Evolutionary conservation across 2,888 invertebrate species (phyloP).

Genomic region (Drosophila paranaensis): DNA sequence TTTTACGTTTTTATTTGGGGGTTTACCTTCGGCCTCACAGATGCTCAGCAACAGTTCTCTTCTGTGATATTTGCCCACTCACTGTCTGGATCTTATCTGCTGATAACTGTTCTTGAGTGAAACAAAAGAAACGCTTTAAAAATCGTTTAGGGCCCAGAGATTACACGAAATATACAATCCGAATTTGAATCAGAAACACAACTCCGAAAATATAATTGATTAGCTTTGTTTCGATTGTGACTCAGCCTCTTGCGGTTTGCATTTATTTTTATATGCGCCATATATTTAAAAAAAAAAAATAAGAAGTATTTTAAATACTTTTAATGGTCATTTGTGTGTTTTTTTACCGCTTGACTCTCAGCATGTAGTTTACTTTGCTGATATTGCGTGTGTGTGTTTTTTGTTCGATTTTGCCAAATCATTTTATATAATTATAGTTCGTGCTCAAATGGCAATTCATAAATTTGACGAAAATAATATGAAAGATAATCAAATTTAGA

Average conservation of each 20-base stretch:
- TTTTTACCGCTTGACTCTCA: background rate
- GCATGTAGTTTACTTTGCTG: background rate
- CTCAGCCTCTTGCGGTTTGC: background rate
- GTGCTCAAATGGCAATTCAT: background rate
- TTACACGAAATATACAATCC: background rate
- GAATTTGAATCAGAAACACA: constrained; percentile 28
- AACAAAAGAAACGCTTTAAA: constrained; percentile 21
- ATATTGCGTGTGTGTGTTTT: background rate
- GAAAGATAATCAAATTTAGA: background rate
- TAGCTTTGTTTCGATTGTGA: constrained; percentile 15
- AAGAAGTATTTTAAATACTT: background rate
- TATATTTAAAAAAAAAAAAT: background rate
- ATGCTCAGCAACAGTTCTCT: constrained; percentile 14
- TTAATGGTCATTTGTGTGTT: background rate
- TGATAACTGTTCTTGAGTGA: constrained; percentile 13
- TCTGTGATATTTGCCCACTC: background rate
- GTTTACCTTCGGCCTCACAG: background rate
- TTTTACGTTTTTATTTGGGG: background rate
- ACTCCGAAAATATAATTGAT: constrained; percentile 22
- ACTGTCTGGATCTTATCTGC: constrained; percentile 13
- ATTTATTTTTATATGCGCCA: background rate
- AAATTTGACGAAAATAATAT: background rate
- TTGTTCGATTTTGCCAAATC: background rate
- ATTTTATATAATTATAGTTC: constrained; percentile 2
- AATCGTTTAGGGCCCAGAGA: background rate